A percentile compares a stretch with the other conserved stretches of the same genome.
Evolutionary conservation across 30 jellyfish, hydroid and myxozoan species (phyloP).

Genomic region (Rhopilema esculentum): DNA sequence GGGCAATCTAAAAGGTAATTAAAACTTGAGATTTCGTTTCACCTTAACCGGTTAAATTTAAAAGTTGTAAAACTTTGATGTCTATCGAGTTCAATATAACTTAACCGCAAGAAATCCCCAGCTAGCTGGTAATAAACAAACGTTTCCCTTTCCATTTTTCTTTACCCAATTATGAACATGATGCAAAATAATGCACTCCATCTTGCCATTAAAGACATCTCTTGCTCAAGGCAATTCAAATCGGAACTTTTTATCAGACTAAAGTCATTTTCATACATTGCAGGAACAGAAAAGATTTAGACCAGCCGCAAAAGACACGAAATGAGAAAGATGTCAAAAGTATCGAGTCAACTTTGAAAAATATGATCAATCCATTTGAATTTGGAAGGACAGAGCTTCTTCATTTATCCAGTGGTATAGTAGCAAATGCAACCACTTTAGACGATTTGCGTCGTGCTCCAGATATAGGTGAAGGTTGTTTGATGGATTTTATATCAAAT

Average conservation of each 20-base stretch:
- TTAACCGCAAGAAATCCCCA: neutral
- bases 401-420: slow-evolving; percentile 24
- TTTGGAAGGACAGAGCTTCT: neutral
- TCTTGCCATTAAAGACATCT: neutral
- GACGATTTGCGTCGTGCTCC: slow-evolving; percentile 11
- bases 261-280: neutral
- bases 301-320: slow-evolving; percentile 7
- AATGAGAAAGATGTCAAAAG: slow-evolving; percentile 22
- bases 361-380: slow-evolving; percentile 42
- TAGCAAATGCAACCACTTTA: neutral
- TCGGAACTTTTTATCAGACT: neutral
- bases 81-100: neutral
- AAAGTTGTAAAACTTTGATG: neutral
- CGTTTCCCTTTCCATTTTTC: neutral
- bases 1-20: neutral
- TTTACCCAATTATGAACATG: neutral
- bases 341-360: slow-evolving; percentile 1
- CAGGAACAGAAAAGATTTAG: slow-evolving; percentile 40
- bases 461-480: slow-evolving; percentile 11
- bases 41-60: neutral
- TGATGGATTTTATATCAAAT: neutral
- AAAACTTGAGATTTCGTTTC: neutral
- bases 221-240: neutral
- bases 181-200: slow-evolving; percentile 5
- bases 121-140: neutral